A percentile compares a stretch with the other conserved stretches of the same genome.
phyloP scores from a whole-genome alignment of 2,888 invertebrate genomes.

The Lasioglossum malachurum region DNA sequence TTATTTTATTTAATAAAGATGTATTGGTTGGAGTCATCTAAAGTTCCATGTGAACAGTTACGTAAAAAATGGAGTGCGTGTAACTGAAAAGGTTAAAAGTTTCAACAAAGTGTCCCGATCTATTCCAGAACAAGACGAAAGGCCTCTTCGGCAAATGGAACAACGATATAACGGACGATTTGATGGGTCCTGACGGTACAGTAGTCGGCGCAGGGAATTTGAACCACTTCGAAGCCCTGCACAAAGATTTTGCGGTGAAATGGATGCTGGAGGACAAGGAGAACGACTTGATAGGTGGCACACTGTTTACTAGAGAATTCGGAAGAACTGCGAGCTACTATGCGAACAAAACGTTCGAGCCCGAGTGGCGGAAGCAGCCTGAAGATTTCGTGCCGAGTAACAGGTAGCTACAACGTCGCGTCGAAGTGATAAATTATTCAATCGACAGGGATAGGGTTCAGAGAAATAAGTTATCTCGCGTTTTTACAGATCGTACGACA shows the following conservation, averaged over 20 bases:
- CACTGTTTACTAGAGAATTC: slow-evolving; percentile 92
- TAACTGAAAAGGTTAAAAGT: too few species aligned
- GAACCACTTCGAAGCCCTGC: slow-evolving; percentile 90
- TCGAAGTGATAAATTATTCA: background rate
- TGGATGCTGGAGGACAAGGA: slow-evolving; percentile 94
- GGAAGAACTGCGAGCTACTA: slow-evolving; percentile 93
- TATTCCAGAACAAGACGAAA: slow-evolving; percentile 92
- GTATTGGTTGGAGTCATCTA: too few species aligned
- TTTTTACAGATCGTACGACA: slow-evolving; percentile 86
- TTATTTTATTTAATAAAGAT: too few species aligned
- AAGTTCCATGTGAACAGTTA: too few species aligned
- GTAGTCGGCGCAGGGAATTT: slow-evolving; percentile 86
- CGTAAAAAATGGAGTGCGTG: too few species aligned
- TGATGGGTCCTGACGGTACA: slow-evolving; percentile 90
- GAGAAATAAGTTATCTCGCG: background rate
- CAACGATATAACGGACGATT: slow-evolving; percentile 92
- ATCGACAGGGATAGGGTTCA: background rate
- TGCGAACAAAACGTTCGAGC: slow-evolving; percentile 91
- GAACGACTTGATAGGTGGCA: slow-evolving; percentile 89
- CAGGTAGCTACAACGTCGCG: slow-evolving; percentile 83
- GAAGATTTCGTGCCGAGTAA: slow-evolving; percentile 91
- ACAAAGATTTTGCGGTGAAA: slow-evolving; percentile 91
- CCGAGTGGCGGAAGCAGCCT: slow-evolving; percentile 90
- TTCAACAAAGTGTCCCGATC: background rate
- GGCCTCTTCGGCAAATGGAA: slow-evolving; percentile 97